A percentile compares a stretch with the other conserved stretches of the same genome.
phyloP scores from a whole-genome alignment of 2,113 vertebrate species.

The Corvus moneduloides region DNA sequence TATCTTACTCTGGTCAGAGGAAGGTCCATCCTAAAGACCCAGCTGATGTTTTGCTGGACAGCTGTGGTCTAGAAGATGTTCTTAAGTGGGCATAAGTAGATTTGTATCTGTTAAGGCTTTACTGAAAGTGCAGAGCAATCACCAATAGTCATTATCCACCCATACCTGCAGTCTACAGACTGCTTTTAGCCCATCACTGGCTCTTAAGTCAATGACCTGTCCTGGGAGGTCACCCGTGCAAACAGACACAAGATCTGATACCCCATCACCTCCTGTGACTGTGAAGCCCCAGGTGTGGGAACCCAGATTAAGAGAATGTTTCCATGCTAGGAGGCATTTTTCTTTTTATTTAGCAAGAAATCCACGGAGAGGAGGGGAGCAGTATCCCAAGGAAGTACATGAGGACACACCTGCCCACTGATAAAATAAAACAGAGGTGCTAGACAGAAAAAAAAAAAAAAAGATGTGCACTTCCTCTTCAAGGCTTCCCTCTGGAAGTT shows the following conservation, averaged over 20 bases:
- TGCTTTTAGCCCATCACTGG: background rate
- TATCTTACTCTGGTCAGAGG: background rate
- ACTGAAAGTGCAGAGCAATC: background rate
- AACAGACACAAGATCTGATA: background rate
- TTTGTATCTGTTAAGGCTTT: background rate
- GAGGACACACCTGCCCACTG: background rate
- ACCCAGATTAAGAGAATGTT: background rate
- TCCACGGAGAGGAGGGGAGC: background rate
- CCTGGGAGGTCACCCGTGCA: rapidly evolving
- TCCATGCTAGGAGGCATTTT: background rate
- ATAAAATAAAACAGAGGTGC: background rate
- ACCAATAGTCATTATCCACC: background rate
- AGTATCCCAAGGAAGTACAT: background rate
- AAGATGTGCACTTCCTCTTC: background rate
- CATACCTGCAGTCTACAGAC: background rate
- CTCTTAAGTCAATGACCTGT: background rate
- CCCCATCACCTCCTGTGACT: background rate
- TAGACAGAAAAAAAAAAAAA: background rate
- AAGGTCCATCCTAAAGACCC: background rate
- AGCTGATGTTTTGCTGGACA: background rate
- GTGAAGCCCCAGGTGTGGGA: background rate
- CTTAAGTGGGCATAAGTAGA: background rate
- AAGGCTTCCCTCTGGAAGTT: background rate
- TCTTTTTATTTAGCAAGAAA: background rate
- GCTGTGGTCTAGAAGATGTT: background rate